Conservation (phyloP, 2,797 vertebrate species). For the Spondyliosoma cantharus region DNA sequence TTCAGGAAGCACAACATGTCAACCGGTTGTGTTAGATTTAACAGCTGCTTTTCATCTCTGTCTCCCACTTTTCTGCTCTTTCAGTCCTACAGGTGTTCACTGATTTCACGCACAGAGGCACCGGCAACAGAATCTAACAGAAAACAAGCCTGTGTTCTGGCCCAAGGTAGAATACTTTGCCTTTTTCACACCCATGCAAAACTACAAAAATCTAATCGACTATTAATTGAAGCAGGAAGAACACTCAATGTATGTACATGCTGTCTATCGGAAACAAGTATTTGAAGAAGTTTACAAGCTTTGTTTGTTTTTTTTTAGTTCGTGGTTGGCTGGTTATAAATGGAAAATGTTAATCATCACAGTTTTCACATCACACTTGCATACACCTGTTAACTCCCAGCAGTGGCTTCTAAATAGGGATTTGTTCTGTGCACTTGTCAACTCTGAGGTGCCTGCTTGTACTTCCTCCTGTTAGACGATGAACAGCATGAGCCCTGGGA, state of each 20-base stretch:
- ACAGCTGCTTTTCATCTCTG: constrained; percentile 67
- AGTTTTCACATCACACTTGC: constrained; percentile 57
- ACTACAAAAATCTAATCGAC: constrained; percentile 61
- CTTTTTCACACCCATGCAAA: constrained; percentile 52
- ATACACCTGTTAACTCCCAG: constrained; percentile 69
- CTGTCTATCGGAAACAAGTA: constrained; percentile 68
- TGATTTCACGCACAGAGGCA: constrained; percentile 24
- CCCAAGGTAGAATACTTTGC: constrained; percentile 67
- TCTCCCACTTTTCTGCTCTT: constrained; percentile 48
- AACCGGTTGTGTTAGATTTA: constrained; percentile 75
- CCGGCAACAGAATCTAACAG: constrained; percentile 23
- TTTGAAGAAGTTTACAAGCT: constrained; percentile 64
- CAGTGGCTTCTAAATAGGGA: constrained; percentile 69
- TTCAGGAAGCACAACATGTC: constrained; percentile 68
- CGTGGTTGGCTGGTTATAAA: constrained; percentile 63
- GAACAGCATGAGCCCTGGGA: constrained; percentile 77
- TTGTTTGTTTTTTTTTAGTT: constrained; percentile 31
- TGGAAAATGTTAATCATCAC: constrained; percentile 69
- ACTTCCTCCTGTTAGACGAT: constrained; percentile 74
- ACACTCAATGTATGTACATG: constrained; percentile 54
- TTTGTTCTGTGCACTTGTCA: constrained; percentile 69
- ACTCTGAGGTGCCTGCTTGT: constrained; percentile 69
- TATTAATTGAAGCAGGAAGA: constrained; percentile 65
- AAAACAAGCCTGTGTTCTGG: constrained; percentile 33
- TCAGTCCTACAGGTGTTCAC: constrained; percentile 71